Evolutionary conservation across 2,797 vertebrate species (phyloP).

Genomic region (Chaetodon trifasciatus): DNA sequence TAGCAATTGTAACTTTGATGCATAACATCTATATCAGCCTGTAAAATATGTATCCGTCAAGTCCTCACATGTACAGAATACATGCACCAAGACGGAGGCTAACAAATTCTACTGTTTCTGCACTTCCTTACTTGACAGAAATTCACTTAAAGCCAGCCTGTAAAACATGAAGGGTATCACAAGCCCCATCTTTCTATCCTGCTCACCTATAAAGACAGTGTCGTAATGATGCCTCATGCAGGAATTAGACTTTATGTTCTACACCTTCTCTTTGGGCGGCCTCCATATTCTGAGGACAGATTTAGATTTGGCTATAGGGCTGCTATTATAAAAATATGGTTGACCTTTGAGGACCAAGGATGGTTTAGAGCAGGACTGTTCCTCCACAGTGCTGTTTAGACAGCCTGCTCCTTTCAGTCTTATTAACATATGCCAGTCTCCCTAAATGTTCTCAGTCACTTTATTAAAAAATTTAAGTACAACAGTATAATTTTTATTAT

Average conservation of each 20-base stretch:
- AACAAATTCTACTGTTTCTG: conserved; percentile 22
- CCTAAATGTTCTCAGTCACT: conserved; percentile 92
- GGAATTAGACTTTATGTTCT: conserved; percentile 63
- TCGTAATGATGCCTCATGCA: conserved; percentile 60
- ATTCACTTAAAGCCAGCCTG: conserved; percentile 55
- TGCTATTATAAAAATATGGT: conserved; percentile 85
- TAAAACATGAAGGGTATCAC: conserved; percentile 54
- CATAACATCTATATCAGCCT: background rate
- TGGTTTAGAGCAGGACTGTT: conserved; percentile 64
- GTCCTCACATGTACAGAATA: background rate
- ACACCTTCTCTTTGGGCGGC: conserved; percentile 55
- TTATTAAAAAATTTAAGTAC: conserved; percentile 96
- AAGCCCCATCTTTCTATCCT: conserved; percentile 46
- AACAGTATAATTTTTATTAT: conserved; percentile 93
- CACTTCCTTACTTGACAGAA: conserved; percentile 50
- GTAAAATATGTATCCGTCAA: background rate
- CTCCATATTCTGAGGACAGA: conserved; percentile 74
- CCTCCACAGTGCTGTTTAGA: conserved; percentile 73
- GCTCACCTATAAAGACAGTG: conserved; percentile 66
- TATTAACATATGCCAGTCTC: conserved; percentile 93
- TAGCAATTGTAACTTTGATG: conserved; percentile 1
- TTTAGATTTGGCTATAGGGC: conserved; percentile 80
- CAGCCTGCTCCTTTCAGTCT: conserved; percentile 65
- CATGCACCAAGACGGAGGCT: conserved; percentile 2
- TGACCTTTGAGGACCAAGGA: conserved; percentile 82